Base-by-base conservation (phyloP, 2,888 invertebrate species). In the Cyrtodaria siliqua region DNA sequence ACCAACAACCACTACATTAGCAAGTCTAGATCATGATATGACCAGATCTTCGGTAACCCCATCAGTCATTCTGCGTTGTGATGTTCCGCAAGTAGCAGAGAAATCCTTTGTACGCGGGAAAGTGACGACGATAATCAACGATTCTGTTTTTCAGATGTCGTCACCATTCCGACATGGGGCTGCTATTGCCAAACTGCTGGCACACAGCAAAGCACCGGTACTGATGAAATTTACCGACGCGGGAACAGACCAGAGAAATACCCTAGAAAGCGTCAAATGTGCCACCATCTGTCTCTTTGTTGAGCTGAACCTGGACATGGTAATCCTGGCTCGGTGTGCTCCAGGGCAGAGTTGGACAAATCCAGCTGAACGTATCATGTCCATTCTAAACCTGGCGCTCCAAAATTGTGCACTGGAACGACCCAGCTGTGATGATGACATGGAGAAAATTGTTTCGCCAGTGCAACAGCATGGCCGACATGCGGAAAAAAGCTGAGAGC, bases 301-400 rank as follows among this genome's bases (percentile, higher is more conserved):
- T 49, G 59, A 80, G 38, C 55, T 61, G 12, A 52, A 83, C 49
- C 40, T 83, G 2, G 80, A 81, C 42, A 60, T 82, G 74, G 26
- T 77, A 9, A 62, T 80, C 14, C 9, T 49, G 8, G 77, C 68
- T 14, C 47, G 77, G 20, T 82, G 77, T 74, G 79, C 79, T 6
- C 77, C 74, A 26, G 79, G 82, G 2, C 79, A 82, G 23, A 77
- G 73, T 29, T 82, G 59, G 42, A 20, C 18, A 16, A 82, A 82
- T 44, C 73, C 76, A 23, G 76, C 77, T 47, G 82, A 82, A 38
- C 47, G 73, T 18, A 56, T 76, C 1, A 76, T 76, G 75, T 62
- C 64, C 2, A 53, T 82, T 16, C 27, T 72, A 40, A 69, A 83
- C 47, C 2, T 79, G 9, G 79, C 71, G 3, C 59, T 78, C 0